These are phyloP conservation scores for Protodeltote pygarga DNA, from an alignment of 2,888 invertebrate species.

Conservation along the genomic window DNA sequence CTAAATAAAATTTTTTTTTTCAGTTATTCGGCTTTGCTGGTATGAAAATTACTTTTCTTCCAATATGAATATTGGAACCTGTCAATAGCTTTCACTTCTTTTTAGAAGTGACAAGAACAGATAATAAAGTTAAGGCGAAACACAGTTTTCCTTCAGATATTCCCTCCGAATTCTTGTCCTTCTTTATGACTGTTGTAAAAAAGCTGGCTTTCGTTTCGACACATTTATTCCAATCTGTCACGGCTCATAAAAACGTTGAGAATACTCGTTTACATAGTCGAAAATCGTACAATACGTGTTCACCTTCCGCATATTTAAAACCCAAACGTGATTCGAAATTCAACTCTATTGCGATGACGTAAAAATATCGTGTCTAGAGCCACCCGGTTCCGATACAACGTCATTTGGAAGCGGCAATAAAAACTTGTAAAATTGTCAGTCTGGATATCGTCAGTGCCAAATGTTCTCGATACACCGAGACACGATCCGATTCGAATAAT, in stretches of 20 bases:
- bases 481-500: slow-evolving; percentile 67
- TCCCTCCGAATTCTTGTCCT: slow-evolving; percentile 27
- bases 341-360: slow-evolving; percentile 41
- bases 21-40: no score
- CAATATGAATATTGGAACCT: neutral
- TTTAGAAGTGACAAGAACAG: slow-evolving; percentile 16
- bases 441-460: slow-evolving; percentile 56
- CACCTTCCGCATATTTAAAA: slow-evolving; percentile 39
- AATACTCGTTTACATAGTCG: slow-evolving; percentile 62
- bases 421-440: slow-evolving; percentile 68
- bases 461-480: slow-evolving; percentile 62
- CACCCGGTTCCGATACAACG: slow-evolving; percentile 41
- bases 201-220: slow-evolving; percentile 45
- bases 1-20: no score
- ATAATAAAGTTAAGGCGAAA: slow-evolving; percentile 22
- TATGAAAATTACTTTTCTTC: no score
- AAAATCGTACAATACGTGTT: slow-evolving; percentile 55
- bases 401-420: slow-evolving; percentile 58
- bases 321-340: slow-evolving; percentile 39
- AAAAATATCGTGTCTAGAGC: slow-evolving; percentile 29
- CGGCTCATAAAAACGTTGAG: slow-evolving; percentile 60
- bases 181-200: slow-evolving; percentile 43
- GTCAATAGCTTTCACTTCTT: neutral
- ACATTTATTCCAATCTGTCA: slow-evolving; percentile 67
- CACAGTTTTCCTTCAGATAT: slow-evolving; percentile 18